phyloP scores from a whole-genome alignment of 2,888 invertebrate species.

The Philereme vetulata region DNA sequence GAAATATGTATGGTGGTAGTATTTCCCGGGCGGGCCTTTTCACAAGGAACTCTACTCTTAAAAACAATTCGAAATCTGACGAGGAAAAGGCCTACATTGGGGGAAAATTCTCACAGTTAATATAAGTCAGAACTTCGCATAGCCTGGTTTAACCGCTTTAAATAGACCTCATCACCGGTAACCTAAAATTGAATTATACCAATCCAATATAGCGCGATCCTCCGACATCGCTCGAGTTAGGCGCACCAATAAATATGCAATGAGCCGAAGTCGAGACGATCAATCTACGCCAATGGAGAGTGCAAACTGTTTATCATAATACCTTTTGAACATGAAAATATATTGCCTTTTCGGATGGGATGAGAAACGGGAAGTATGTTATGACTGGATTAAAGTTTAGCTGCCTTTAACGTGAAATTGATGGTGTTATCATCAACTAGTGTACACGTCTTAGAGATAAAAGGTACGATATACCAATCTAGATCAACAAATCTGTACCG shows the following conservation, averaged over 20 bases:
- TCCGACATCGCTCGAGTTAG: conserved; percentile 52
- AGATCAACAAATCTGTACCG: too few relatives aligned
- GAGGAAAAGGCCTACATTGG: too few relatives aligned
- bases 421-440: conserved; percentile 1
- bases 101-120: too few relatives aligned
- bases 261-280: conserved; percentile 57
- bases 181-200: conserved; percentile 48
- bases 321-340: conserved; percentile 50
- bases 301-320: conserved; percentile 70
- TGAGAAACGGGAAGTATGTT: conserved; percentile 16
- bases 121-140: too few relatives aligned
- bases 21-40: too few relatives aligned
- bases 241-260: conserved; percentile 70
- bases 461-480: too few relatives aligned
- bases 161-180: conserved; percentile 28
- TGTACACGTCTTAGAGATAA: too few relatives aligned
- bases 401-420: conserved; percentile 16
- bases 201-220: conserved; percentile 52
- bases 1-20: too few relatives aligned
- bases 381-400: conserved; percentile 13
- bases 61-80: too few relatives aligned
- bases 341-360: conserved; percentile 38
- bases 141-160: neutral
- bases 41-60: too few relatives aligned
- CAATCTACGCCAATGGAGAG: conserved; percentile 60